These are phyloP conservation scores for Sarcophaga caerulescens DNA, from an alignment of 2,888 invertebrate species.

Conservation along the genomic window DNA sequence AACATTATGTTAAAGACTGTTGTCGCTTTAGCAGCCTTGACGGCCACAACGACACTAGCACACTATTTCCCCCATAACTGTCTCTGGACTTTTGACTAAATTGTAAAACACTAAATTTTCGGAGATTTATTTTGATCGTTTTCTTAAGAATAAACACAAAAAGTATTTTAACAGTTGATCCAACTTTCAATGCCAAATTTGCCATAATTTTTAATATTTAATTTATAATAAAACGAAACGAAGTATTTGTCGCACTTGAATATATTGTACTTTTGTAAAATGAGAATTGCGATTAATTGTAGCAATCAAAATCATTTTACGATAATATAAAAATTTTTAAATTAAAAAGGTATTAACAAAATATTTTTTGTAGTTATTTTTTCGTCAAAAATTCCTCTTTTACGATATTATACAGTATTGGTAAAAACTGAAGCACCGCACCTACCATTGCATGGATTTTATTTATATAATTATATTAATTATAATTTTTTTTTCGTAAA, in stretches of 20 bases:
- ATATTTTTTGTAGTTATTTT: too few relatives aligned
- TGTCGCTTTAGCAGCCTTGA: neutral
- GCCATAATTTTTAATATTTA: slow-evolving; percentile 23
- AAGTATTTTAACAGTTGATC: slow-evolving; percentile 40
- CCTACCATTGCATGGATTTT: too few relatives aligned
- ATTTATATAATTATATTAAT: too few relatives aligned
- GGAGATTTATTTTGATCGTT: neutral
- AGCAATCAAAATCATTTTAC: neutral
- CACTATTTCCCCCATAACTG: neutral
- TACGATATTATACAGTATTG: too few relatives aligned
- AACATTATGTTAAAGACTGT: slow-evolving; percentile 61
- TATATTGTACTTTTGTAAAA: slow-evolving; percentile 2
- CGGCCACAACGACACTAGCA: neutral
- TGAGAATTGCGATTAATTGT: slow-evolving; percentile 15
- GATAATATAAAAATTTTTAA: neutral
- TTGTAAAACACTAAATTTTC: too few relatives aligned
- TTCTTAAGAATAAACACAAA: slow-evolving; percentile 31
- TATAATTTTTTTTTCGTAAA: too few relatives aligned
- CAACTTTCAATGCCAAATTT: slow-evolving; percentile 57
- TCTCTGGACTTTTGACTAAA: neutral
- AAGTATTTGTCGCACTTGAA: slow-evolving; percentile 43
- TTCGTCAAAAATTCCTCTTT: too few relatives aligned
- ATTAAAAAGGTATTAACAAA: too few relatives aligned
- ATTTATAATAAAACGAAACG: slow-evolving; percentile 32
- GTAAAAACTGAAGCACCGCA: too few relatives aligned